Evolutionary conservation across 2,113 vertebrate genomes (phyloP).

Genomic region (Raja brachyura): DNA sequence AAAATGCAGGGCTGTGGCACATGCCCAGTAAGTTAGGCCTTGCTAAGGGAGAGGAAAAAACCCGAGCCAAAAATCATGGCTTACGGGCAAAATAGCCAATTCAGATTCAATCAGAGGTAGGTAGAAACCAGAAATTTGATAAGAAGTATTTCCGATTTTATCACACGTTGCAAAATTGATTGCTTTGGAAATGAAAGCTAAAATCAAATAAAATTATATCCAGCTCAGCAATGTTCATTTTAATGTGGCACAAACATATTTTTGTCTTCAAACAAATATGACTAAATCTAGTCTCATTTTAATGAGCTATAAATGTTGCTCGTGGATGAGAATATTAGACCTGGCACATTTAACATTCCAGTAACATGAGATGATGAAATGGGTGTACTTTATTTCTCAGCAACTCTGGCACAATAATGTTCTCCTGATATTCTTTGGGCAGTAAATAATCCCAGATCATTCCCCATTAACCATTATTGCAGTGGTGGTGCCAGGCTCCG

Average conservation of each 20-base stretch:
- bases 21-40: too few species aligned
- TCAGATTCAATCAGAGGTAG: too few species aligned
- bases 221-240: background rate
- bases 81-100: too few species aligned
- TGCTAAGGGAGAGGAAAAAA: too few species aligned
- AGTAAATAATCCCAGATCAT: background rate
- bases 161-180: background rate
- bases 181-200: background rate
- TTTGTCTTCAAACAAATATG: background rate
- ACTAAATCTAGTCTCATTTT: background rate
- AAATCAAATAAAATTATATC: background rate
- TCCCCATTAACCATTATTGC: background rate
- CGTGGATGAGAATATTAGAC: background rate
- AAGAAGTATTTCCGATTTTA: background rate
- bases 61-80: too few species aligned
- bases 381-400: background rate
- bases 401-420: background rate
- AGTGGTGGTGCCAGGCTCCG: conserved; percentile 16
- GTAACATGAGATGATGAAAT: background rate
- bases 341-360: background rate
- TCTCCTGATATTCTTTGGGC: background rate
- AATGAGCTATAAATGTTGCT: background rate
- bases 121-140: too few species aligned
- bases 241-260: background rate
- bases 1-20: too few species aligned